Percentiles rank a stretch among this genome's conserved stretches.
Conservation (phyloP, 2,797 vertebrate genomes). For the Gymnodraco acuticeps region DNA sequence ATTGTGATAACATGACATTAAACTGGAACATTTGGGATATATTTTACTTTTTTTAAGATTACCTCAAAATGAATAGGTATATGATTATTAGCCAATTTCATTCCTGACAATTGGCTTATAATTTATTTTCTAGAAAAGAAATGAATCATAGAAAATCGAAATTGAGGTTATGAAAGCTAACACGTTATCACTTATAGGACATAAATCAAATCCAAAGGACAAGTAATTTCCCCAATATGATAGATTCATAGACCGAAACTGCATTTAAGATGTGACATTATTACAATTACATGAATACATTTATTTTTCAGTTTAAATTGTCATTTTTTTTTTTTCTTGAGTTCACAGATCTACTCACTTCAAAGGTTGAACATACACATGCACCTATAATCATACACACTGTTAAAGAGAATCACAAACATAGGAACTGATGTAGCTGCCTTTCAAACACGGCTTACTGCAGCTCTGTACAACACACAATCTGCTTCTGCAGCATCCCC, state of each 20-base stretch:
- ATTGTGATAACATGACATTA: background rate
- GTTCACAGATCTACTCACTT: constrained; percentile 6
- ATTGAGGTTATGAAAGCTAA: background rate
- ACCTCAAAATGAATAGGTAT: background rate
- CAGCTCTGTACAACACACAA: constrained; percentile 33
- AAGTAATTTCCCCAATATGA: background rate
- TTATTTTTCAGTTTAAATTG: background rate
- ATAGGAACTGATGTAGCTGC: constrained; percentile 43
- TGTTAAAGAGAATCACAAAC: constrained; percentile 21
- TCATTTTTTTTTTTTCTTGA: constrained; percentile 1
- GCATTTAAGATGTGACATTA: background rate
- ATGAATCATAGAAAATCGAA: background rate
- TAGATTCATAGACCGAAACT: background rate
- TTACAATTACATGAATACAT: background rate
- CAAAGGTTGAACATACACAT: constrained; percentile 69
- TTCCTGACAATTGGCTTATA: background rate
- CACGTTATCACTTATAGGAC: too few species aligned
- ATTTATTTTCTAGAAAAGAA: background rate
- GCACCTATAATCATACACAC: constrained; percentile 7
- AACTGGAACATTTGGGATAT: background rate
- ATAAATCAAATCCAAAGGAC: background rate
- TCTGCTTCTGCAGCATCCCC: constrained; percentile 38
- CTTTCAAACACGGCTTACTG: constrained; percentile 54
- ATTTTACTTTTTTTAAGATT: background rate
- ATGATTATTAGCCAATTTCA: too few species aligned